A percentile compares a stretch with the other conserved stretches of the same genome.
phyloP scores from a whole-genome alignment of 2,797 vertebrate species.

The Amniataba percoides region DNA sequence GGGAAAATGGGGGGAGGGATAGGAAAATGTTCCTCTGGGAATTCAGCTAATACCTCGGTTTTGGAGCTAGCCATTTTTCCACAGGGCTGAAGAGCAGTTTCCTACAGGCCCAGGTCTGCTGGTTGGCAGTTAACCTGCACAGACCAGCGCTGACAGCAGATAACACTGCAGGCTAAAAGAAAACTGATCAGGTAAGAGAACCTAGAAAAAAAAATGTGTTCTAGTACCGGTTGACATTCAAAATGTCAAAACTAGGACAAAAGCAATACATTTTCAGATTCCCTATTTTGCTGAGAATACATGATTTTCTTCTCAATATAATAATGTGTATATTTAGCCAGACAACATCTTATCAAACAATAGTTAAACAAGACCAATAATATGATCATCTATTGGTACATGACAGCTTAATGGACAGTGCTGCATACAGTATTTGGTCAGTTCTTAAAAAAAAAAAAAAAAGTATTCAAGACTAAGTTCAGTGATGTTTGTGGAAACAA shows the following conservation, averaged over 20 bases:
- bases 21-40: slow-evolving; percentile 55
- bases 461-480: background rate
- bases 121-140: slow-evolving; percentile 17
- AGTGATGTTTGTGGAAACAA: background rate
- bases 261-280: background rate
- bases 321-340: background rate
- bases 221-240: too few species aligned
- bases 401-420: background rate
- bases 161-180: background rate
- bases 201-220: too few species aligned
- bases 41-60: slow-evolving; percentile 41
- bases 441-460: too few species aligned
- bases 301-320: background rate
- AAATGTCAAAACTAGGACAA: background rate
- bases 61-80: slow-evolving; percentile 35
- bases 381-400: background rate
- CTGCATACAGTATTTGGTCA: background rate
- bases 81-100: slow-evolving; percentile 40
- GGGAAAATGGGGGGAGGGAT: slow-evolving; percentile 43
- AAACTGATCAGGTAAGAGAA: background rate
- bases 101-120: slow-evolving; percentile 13
- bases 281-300: background rate
- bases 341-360: background rate
- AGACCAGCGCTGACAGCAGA: slow-evolving; percentile 1
- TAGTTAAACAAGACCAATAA: background rate